A percentile compares a stretch with the other conserved stretches of the same genome.
These are phyloP conservation scores for Polyergus mexicanus DNA, from an alignment of 1,140 invertebrate genomes.

Conservation along the genomic window DNA sequence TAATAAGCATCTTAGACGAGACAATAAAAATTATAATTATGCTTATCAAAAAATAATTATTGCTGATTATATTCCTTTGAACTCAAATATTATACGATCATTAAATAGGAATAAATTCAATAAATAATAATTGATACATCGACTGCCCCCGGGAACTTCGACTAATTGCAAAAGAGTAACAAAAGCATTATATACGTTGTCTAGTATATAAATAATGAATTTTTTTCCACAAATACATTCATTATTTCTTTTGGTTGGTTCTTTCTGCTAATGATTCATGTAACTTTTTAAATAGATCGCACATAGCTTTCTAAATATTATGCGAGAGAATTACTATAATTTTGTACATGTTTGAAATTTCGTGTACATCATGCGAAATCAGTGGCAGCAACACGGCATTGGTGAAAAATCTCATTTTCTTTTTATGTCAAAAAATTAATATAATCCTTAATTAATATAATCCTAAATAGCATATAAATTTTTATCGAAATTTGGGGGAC, in stretches of 20 bases:
- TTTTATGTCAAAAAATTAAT: background rate
- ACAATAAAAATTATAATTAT: background rate
- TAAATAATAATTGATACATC: background rate
- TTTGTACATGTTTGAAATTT: too few species aligned
- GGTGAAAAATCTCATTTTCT: background rate
- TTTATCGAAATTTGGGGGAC: background rate
- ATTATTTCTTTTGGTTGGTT: background rate
- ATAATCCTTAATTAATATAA: background rate
- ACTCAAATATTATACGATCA: background rate
- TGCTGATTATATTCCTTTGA: background rate
- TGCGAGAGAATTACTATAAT: too few species aligned
- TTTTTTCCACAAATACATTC: background rate
- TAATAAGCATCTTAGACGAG: background rate
- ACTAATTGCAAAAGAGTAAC: background rate
- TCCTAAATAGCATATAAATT: background rate
- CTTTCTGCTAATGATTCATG: background rate
- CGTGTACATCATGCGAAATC: too few species aligned
- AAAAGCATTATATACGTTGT: background rate
- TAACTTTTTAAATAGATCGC: background rate
- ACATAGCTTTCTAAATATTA: background rate
- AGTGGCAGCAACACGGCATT: too few species aligned
- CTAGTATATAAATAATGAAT: background rate
- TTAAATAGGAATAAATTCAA: background rate
- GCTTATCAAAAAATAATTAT: conserved; percentile 5
- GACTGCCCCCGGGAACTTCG: background rate